Conservation (phyloP, 2,113 vertebrate species). For the Zonotrichia leucophrys region DNA sequence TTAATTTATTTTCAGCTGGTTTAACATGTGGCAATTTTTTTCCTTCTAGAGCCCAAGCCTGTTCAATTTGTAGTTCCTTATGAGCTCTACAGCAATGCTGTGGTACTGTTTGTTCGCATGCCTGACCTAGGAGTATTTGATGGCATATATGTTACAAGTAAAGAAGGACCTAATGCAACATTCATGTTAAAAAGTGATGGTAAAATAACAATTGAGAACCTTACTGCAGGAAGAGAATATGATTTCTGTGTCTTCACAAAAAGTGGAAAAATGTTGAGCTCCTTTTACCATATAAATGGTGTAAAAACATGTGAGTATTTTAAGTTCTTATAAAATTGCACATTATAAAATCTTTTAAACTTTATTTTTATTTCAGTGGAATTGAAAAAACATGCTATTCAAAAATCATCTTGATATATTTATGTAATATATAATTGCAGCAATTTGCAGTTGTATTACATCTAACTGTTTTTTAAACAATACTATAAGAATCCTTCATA, state of each 20-base stretch:
- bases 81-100: conserved; percentile 13
- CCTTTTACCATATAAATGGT: conserved; percentile 59
- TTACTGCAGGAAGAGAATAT: conserved; percentile 79
- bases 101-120: conserved; percentile 66
- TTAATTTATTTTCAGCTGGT: not conserved
- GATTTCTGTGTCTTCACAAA: conserved; percentile 76
- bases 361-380: not conserved
- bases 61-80: conserved; percentile 59
- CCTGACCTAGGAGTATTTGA: conserved; percentile 68
- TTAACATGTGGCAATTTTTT: not conserved
- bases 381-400: not conserved
- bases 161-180: conserved; percentile 45
- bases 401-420: not conserved
- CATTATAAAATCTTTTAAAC: not conserved
- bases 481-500: not conserved
- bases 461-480: not conserved
- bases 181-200: conserved; percentile 46
- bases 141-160: conserved; percentile 60
- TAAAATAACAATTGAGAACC: conserved; percentile 69
- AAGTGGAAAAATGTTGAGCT: conserved; percentile 75
- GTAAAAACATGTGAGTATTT: conserved; percentile 83
- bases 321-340: not conserved
- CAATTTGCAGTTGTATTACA: not conserved
- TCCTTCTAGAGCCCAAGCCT: conserved; percentile 68
- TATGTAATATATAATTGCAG: too few species aligned